Evolutionary conservation across 1,140 invertebrate genomes (phyloP).

Genomic region (Pogonomyrmex californicus): DNA sequence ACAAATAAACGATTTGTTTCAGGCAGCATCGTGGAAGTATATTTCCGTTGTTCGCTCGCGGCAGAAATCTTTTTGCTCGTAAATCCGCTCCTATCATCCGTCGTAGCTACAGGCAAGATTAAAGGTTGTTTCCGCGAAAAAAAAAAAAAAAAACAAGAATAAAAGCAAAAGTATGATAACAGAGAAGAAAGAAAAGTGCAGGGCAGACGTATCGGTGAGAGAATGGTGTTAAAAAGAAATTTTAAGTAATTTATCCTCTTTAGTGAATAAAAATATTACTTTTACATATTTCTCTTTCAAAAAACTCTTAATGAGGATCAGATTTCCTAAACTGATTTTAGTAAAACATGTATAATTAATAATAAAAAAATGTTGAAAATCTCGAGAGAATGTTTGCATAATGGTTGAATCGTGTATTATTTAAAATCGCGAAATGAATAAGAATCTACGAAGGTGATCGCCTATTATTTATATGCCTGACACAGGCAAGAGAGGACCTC

Average conservation of each 20-base stretch:
- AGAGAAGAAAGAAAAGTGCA: neutral
- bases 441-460: neutral
- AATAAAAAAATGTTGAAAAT: neutral
- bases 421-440: neutral
- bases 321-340: neutral
- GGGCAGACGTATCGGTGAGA: neutral
- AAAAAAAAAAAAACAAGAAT: neutral
- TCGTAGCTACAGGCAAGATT: slow-evolving; percentile 45
- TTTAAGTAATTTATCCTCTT: neutral
- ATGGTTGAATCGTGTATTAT: neutral
- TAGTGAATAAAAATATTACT: neutral
- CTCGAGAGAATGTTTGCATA: too few relatives aligned
- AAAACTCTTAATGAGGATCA: neutral
- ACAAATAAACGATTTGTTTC: slow-evolving; percentile 65
- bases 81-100: slow-evolving; percentile 51
- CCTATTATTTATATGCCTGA: neutral
- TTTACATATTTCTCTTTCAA: neutral
- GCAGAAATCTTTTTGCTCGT: slow-evolving; percentile 58
- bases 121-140: slow-evolving; percentile 25
- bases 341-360: neutral
- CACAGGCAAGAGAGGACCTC: neutral
- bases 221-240: slow-evolving; percentile 18
- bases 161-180: neutral
- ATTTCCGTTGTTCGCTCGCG: slow-evolving; percentile 57
- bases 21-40: slow-evolving; percentile 52